These are phyloP conservation scores for Triops cancriformis DNA, from an alignment of 1,140 invertebrate genomes.

Conservation along the genomic window DNA sequence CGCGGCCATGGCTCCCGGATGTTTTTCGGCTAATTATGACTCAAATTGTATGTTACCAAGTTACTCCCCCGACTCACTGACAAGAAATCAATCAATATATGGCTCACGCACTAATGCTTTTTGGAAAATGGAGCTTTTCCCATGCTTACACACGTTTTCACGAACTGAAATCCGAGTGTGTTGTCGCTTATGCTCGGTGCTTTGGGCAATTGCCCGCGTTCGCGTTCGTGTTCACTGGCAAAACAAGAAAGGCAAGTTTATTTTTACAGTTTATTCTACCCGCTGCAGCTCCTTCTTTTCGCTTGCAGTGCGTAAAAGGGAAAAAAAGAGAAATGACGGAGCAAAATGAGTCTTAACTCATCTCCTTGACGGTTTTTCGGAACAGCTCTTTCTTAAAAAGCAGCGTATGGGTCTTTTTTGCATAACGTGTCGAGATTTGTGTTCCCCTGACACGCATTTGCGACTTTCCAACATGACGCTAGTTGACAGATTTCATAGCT, in stretches of 20 bases:
- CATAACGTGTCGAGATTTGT: neutral
- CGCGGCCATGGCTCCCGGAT: neutral
- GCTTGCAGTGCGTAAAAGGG: no score
- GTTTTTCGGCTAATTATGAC: neutral
- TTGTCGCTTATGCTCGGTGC: no score
- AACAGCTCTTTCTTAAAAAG: neutral
- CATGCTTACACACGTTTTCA: neutral
- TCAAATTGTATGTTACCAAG: neutral
- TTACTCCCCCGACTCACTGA: neutral
- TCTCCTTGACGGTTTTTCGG: neutral
- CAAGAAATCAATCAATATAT: neutral
- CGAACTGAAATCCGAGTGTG: no score
- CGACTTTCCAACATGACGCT: neutral
- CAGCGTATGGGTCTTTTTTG: neutral
- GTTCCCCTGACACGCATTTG: neutral
- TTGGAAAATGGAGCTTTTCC: neutral
- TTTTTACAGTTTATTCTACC: neutral
- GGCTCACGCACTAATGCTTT: neutral
- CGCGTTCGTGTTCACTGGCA: no score
- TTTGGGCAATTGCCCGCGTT: no score
- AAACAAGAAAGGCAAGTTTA: no score
- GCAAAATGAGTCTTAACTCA: neutral
- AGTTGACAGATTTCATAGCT: constrained; percentile 5
- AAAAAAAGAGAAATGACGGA: no score
- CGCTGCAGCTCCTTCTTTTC: neutral